phyloP scores from a whole-genome alignment of 2,888 invertebrate species.

The Chloroclysta siterata region DNA sequence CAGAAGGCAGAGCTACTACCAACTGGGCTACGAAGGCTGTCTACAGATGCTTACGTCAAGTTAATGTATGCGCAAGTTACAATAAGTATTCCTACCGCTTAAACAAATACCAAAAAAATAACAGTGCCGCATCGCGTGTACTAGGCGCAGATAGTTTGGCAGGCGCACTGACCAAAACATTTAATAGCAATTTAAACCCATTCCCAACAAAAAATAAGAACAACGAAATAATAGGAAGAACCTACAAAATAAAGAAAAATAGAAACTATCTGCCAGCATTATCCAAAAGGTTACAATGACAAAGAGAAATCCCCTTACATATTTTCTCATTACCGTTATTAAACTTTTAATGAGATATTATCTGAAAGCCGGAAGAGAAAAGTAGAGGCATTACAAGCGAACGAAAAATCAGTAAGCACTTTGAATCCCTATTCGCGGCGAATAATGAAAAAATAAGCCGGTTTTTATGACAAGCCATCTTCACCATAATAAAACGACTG shows the following conservation, averaged over 20 bases:
- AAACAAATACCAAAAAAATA: too few species aligned
- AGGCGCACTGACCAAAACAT: too few species aligned
- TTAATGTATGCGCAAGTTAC: too few species aligned
- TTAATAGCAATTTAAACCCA: too few species aligned
- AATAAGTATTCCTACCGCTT: too few species aligned
- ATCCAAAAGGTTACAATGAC: constrained; percentile 8
- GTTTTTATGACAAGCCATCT: constrained; percentile 35
- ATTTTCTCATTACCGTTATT: constrained; percentile 41
- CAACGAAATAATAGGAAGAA: too few species aligned
- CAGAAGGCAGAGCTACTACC: too few species aligned
- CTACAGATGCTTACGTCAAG: too few species aligned
- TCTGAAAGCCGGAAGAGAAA: constrained; percentile 21
- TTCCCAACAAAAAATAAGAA: too few species aligned
- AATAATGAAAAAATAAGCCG: constrained; percentile 39
- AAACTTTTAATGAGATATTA: constrained; percentile 48
- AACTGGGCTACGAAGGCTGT: too few species aligned
- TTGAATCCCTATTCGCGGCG: constrained; percentile 23
- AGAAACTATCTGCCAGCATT: neutral
- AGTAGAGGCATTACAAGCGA: constrained; percentile 29
- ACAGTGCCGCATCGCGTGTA: too few species aligned
- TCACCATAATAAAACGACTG: constrained; percentile 20
- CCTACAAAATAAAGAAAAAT: neutral
- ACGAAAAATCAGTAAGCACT: constrained; percentile 35
- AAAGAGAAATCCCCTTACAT: constrained; percentile 14
- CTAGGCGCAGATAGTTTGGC: too few species aligned